These are phyloP conservation scores for Synanthedon formicaeformis DNA, from an alignment of 2,888 invertebrate genomes.

Conservation along the genomic window DNA sequence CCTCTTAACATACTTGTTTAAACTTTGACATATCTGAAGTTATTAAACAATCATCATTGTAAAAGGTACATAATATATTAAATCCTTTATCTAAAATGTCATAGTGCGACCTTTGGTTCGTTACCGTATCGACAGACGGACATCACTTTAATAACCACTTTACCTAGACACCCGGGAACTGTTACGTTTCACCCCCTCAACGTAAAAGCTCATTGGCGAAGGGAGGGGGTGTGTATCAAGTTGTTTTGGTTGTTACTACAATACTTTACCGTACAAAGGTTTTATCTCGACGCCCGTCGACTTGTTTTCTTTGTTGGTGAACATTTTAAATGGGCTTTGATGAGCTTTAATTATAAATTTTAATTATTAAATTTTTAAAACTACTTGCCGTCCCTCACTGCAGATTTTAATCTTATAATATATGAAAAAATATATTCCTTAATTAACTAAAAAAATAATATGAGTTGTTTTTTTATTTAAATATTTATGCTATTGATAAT, in stretches of 20 bases:
- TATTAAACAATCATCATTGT: too few species aligned
- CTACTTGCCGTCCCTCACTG: too few species aligned
- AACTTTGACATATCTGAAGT: too few species aligned
- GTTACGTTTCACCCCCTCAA: not conserved
- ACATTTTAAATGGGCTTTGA: not conserved
- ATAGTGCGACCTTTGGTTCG: not conserved
- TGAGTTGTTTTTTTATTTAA: too few species aligned
- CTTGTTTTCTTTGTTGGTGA: not conserved
- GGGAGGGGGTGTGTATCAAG: not conserved
- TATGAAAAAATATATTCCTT: too few species aligned
- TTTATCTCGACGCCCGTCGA: not conserved
- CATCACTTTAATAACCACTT: not conserved
- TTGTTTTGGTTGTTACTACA: not conserved
- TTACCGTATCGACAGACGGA: not conserved
- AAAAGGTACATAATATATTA: too few species aligned
- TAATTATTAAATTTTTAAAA: too few species aligned
- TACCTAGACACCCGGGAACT: not conserved
- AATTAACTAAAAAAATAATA: too few species aligned
- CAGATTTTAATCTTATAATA: too few species aligned
- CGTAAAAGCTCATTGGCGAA: not conserved
- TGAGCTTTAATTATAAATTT: not conserved
- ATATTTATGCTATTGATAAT: too few species aligned
- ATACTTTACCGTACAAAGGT: not conserved
- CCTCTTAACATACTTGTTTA: too few species aligned
- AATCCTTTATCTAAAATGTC: not conserved